A percentile compares a stretch with the other conserved stretches of the same genome.
These are phyloP conservation scores for Danionella dracula DNA, from an alignment of 2,797 vertebrate genomes.

Conservation along the genomic window DNA sequence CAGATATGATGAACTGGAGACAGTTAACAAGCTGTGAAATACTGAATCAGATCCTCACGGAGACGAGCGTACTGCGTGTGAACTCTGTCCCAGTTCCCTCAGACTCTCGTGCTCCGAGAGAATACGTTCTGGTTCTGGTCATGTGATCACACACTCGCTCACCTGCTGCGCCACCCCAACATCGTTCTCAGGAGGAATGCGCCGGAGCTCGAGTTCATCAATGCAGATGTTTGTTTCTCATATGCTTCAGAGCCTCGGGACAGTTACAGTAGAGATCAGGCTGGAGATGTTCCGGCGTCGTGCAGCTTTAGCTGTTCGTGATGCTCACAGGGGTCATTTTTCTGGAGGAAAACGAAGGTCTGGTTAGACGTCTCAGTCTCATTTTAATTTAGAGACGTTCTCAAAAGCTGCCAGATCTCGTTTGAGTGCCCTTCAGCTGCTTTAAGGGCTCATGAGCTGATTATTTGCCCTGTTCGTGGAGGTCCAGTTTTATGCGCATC, in stretches of 20 bases:
- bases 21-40: too few species aligned
- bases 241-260: neutral
- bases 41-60: too few species aligned
- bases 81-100: slow-evolving; percentile 63
- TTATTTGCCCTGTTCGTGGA: too few species aligned
- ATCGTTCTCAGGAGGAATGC: neutral
- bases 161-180: neutral
- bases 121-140: slow-evolving; percentile 17
- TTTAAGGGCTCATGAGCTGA: too few species aligned
- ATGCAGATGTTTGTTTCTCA: slow-evolving; percentile 6
- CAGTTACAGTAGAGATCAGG: neutral
- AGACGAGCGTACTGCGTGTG: neutral
- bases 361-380: too few species aligned
- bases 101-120: slow-evolving; percentile 26
- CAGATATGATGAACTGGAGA: too few species aligned
- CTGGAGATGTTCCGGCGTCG: neutral
- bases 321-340: too few species aligned
- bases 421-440: too few species aligned
- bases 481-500: too few species aligned
- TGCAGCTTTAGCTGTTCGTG: neutral
- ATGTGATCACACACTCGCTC: slow-evolving; percentile 23
- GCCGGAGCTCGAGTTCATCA: neutral
- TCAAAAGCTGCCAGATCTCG: too few species aligned
- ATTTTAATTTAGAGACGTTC: too few species aligned
- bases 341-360: too few species aligned